These are phyloP conservation scores for Selenia dentaria DNA, from an alignment of 2,888 invertebrate species.

Conservation along the genomic window DNA sequence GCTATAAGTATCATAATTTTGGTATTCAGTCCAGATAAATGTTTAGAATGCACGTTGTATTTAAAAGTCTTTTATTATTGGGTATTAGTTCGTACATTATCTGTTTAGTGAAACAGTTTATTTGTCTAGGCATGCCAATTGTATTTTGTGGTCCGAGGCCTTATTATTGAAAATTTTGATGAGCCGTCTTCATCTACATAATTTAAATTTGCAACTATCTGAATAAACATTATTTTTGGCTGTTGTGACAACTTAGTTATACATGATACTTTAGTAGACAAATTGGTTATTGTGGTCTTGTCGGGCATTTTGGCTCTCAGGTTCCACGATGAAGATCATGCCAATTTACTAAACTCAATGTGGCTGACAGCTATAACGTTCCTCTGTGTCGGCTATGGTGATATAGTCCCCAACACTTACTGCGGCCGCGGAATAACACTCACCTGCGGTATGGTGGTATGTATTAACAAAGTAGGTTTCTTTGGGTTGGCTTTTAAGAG, in stretches of 20 bases:
- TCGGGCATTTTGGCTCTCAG: conserved; percentile 87
- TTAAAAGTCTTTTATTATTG: conserved; percentile 60
- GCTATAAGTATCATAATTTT: conserved; percentile 66
- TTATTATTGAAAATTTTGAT: background rate
- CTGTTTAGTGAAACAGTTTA: conserved; percentile 69
- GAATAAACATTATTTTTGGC: conserved; percentile 17
- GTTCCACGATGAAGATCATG: conserved; percentile 99
- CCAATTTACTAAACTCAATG: conserved; percentile 99
- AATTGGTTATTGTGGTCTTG: conserved; percentile 77
- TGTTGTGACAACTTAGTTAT: conserved; percentile 26
- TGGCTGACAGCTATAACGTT: conserved; percentile 99
- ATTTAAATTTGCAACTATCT: conserved; percentile 4
- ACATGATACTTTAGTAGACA: conserved; percentile 31
- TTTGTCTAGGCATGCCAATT: conserved; percentile 66
- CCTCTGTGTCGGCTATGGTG: conserved; percentile 99
- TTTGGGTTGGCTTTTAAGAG: conserved; percentile 57
- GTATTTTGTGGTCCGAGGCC: conserved; percentile 44
- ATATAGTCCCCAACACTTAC: conserved; percentile 99
- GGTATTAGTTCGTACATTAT: conserved; percentile 60
- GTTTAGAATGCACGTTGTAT: conserved; percentile 83
- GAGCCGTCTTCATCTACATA: background rate
- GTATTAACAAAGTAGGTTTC: conserved; percentile 79
- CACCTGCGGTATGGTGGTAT: conserved; percentile 99
- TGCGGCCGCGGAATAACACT: conserved; percentile 99
- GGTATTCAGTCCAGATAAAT: conserved; percentile 68